Evolutionary conservation across 2,888 invertebrate species (phyloP).

Genomic region (Eretmocerus hayati): DNA sequence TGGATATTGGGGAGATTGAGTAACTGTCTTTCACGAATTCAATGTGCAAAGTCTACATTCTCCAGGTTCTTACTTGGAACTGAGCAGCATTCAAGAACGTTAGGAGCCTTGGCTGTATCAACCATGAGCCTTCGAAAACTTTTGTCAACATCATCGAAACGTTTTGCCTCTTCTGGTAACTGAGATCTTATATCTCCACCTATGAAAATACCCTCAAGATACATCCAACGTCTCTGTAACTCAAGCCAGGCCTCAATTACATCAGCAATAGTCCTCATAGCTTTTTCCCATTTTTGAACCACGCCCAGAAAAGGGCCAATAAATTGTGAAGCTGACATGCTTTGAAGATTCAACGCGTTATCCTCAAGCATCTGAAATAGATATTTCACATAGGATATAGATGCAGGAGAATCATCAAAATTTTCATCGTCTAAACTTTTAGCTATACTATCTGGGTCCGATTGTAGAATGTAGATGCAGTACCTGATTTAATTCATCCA

Average conservation of each 20-base stretch:
- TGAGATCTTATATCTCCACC: constrained; percentile 82
- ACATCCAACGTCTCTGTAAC: constrained; percentile 85
- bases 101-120: constrained; percentile 72
- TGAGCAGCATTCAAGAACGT: constrained; percentile 73
- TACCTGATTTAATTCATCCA: constrained; percentile 74
- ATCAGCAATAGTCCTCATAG: constrained; percentile 71
- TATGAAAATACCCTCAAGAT: constrained; percentile 86
- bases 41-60: neutral
- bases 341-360: constrained; percentile 82
- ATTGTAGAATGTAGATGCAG: too few relatives aligned
- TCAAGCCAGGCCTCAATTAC: constrained; percentile 83
- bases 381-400: neutral
- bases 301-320: constrained; percentile 78
- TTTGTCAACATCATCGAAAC: constrained; percentile 84
- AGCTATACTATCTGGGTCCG: neutral
- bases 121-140: constrained; percentile 77
- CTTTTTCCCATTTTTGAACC: constrained; percentile 82
- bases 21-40: too few relatives aligned
- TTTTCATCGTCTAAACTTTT: too few relatives aligned
- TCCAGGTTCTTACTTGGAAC: constrained; percentile 42
- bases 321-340: constrained; percentile 84
- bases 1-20: too few relatives aligned
- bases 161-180: constrained; percentile 81
- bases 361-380: constrained; percentile 59
- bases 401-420: too few relatives aligned